Base-by-base conservation (phyloP, 30 jellyfish, hydroid and myxozoan genomes). In the Rhopilema esculentum region DNA sequence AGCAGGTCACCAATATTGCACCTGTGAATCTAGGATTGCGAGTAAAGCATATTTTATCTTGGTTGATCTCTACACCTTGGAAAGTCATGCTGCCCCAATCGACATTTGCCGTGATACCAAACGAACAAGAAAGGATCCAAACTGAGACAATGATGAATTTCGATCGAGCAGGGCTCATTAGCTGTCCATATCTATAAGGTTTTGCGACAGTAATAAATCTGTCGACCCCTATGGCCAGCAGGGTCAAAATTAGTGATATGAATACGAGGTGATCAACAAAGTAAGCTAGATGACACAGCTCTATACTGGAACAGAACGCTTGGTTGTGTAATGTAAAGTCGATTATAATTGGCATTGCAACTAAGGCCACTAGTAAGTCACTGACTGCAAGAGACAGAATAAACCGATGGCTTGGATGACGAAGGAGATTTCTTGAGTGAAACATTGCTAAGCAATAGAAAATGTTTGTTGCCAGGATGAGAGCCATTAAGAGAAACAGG, bases 151-250 rank as follows among this genome's bases (percentile, higher is more conserved):
- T 89, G 49, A 67, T 70, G 40, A 52, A 21, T 28, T 63, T 85
- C 1, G 97, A 85, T 20, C 93, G 73, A 9, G 57, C 27, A 19
- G 61, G 49, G 66, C 91, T 89, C 84, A 90, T 91, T 23, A 84
- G 52, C 53, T 77, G 61, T 80, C 52, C 57, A 80, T 94, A 94
- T 73, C 70, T 63, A 52, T 89, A 94, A 1, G 99, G 99, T n/a
- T 64, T 72, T 1, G 91, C 30, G 28, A 89, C 71, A 0, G 97
- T 97, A 49, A 94, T 22, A 66, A 72, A 90, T 21, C 99, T 87
- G 77, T 94, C 99, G 8, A 89, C 82, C 18, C 97, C 97, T 2
- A 94, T 89, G 24, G 93, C 97, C 24, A 89, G 77, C 50, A 94
- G 64, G 49, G 85, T 89, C 48, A 97, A 78, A 16, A 94, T 94